Conservation (phyloP, 92 coral and sea anemone species). For the Epizoanthus ramosus region DNA sequence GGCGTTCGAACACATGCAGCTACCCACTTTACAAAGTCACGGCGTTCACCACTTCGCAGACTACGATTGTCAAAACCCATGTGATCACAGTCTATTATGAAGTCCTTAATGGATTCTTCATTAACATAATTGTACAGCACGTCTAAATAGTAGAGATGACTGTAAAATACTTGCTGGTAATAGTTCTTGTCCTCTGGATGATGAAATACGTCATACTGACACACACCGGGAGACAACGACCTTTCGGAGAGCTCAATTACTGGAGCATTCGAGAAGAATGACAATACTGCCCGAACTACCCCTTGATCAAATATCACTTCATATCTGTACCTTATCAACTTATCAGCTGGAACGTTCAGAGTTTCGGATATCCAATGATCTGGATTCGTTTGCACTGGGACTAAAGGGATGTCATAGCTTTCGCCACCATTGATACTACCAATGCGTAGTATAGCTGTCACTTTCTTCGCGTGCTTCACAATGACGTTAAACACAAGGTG, state of each 20-base stretch:
- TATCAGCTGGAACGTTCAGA: conserved; percentile 4
- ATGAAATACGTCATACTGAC: conserved; percentile 77
- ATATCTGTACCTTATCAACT: conserved; percentile 50
- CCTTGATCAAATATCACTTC: conserved; percentile 29
- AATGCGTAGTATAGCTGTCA: background rate
- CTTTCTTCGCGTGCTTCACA: conserved; percentile 13
- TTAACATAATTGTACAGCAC: conserved; percentile 23
- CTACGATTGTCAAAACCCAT: conserved; percentile 49
- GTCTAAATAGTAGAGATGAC: conserved; percentile 60
- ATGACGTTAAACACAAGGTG: conserved; percentile 11
- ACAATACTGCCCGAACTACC: no score
- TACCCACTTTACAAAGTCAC: conserved; percentile 36
- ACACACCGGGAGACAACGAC: background rate
- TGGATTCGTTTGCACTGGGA: background rate
- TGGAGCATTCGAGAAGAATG: no score
- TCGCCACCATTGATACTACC: no score
- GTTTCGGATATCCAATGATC: conserved; percentile 51
- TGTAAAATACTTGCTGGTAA: conserved; percentile 33
- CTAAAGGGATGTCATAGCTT: background rate
- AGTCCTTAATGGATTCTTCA: conserved; percentile 41
- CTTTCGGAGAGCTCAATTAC: background rate
- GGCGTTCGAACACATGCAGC: background rate
- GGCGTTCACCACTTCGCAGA: background rate
- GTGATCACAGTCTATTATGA: conserved; percentile 67
- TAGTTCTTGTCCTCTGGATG: conserved; percentile 15